Percentiles rank a stretch among this genome's conserved stretches.
phyloP scores from a whole-genome alignment of 2,797 vertebrate genomes.

The Amblyraja radiata region DNA sequence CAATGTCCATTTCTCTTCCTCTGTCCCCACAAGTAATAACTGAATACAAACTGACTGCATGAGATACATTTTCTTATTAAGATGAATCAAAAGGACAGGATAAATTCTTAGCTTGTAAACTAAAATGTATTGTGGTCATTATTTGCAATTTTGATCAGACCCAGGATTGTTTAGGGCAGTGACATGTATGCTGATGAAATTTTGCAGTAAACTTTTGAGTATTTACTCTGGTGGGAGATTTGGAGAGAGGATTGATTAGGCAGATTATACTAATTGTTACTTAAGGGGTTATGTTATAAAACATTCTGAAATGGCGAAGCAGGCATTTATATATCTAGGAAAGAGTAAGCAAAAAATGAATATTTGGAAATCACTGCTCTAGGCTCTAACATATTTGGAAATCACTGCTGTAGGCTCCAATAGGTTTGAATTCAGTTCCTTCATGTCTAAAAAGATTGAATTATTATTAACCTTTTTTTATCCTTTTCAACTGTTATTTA shows the following conservation, averaged over 20 bases:
- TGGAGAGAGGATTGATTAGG: too few relatives aligned
- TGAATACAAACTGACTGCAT: background rate
- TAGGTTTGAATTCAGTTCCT: background rate
- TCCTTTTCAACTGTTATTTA: background rate
- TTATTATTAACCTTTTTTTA: background rate
- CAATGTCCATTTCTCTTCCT: background rate
- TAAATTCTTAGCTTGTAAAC: background rate
- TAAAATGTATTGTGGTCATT: background rate
- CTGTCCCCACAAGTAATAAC: background rate
- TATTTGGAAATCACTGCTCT: too few relatives aligned
- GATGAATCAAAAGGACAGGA: constrained; percentile 10
- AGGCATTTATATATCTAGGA: too few relatives aligned
- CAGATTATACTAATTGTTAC: too few relatives aligned
- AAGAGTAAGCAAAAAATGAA: too few relatives aligned
- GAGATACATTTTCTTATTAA: background rate
- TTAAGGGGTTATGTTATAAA: too few relatives aligned
- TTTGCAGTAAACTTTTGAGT: too few relatives aligned
- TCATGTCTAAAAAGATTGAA: background rate
- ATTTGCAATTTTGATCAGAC: constrained; percentile 4
- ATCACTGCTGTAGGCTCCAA: background rate
- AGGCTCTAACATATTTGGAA: background rate
- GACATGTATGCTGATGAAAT: too few relatives aligned
- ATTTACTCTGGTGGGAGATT: too few relatives aligned
- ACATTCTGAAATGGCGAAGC: too few relatives aligned
- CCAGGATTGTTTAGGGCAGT: too few relatives aligned